These are phyloP conservation scores for Trichonephila clavata DNA, from an alignment of 1,140 invertebrate species.

Conservation along the genomic window DNA sequence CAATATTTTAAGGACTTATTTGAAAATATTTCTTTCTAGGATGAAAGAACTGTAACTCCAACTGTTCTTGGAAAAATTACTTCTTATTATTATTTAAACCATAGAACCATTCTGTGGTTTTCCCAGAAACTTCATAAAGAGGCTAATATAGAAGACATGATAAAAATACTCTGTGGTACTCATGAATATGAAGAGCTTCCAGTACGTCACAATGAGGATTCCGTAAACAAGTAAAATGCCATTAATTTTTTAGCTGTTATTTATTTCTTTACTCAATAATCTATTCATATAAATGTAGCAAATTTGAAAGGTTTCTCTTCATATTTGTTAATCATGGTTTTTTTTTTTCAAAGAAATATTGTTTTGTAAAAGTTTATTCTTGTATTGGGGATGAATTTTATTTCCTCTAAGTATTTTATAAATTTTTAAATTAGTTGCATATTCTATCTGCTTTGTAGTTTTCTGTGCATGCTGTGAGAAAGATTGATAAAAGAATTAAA, in stretches of 20 bases:
- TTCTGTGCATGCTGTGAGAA: no score
- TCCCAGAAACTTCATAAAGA: conserved; percentile 85
- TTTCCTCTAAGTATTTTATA: no score
- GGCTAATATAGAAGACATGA: conserved; percentile 87
- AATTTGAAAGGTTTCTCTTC: no score
- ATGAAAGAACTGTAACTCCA: conserved; percentile 86
- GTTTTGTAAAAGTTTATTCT: no score
- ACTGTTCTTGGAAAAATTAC: conserved; percentile 95
- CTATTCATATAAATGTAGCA: neutral
- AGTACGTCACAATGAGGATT: conserved; percentile 98
- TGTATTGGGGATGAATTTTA: no score
- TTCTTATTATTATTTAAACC: conserved; percentile 98
- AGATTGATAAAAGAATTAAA: no score
- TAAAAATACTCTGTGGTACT: conserved; percentile 90
- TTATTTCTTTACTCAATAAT: neutral
- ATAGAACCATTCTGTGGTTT: conserved; percentile 94
- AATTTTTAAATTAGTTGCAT: no score
- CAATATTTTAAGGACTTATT: neutral
- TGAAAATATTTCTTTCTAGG: conserved; percentile 81
- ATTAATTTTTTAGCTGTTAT: neutral
- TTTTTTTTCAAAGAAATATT: no score
- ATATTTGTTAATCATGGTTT: no score
- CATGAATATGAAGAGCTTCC: conserved; percentile 97
- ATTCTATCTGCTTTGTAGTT: no score
- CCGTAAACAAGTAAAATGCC: conserved; percentile 89